Percentiles rank a stretch among this genome's conserved stretches.
These are phyloP conservation scores for Drosophila lutescens DNA, from an alignment of 2,888 invertebrate species.

Conservation along the genomic window DNA sequence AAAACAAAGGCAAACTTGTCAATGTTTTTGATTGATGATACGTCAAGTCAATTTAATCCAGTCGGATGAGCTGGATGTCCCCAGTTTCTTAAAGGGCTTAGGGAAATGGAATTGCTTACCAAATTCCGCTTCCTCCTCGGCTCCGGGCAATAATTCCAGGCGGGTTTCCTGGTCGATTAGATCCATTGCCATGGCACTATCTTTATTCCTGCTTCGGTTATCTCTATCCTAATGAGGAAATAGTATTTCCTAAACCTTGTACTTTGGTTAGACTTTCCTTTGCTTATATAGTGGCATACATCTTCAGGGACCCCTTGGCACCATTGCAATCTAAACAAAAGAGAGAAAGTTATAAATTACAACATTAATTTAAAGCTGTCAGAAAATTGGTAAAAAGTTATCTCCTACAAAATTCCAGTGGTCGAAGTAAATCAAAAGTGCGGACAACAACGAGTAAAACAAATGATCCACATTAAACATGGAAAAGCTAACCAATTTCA, in stretches of 20 bases:
- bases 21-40: constrained; percentile 44
- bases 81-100: constrained; percentile 8
- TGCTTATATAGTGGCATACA: constrained; percentile 55
- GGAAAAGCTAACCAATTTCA: constrained; percentile 7
- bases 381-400: constrained; percentile 5
- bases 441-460: background rate
- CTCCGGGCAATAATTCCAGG: constrained; percentile 58
- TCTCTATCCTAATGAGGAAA: constrained; percentile 13
- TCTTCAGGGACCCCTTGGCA: constrained; percentile 40
- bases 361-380: constrained; percentile 2
- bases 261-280: background rate
- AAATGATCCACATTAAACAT: constrained; percentile 8
- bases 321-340: constrained; percentile 22
- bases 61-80: constrained; percentile 4
- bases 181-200: constrained; percentile 53
- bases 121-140: constrained; percentile 82
- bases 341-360: background rate
- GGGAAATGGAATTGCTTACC: constrained; percentile 71
- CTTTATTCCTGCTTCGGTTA: constrained; percentile 2
- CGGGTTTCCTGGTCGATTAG: constrained; percentile 55
- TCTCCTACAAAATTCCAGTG: background rate
- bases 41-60: constrained; percentile 3
- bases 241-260: background rate
- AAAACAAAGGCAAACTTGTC: constrained; percentile 32
- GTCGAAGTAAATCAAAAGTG: constrained; percentile 10